Percentiles rank a stretch among this genome's conserved stretches.
Conservation (phyloP, 2,113 vertebrate genomes). For the Alethe diademata region DNA sequence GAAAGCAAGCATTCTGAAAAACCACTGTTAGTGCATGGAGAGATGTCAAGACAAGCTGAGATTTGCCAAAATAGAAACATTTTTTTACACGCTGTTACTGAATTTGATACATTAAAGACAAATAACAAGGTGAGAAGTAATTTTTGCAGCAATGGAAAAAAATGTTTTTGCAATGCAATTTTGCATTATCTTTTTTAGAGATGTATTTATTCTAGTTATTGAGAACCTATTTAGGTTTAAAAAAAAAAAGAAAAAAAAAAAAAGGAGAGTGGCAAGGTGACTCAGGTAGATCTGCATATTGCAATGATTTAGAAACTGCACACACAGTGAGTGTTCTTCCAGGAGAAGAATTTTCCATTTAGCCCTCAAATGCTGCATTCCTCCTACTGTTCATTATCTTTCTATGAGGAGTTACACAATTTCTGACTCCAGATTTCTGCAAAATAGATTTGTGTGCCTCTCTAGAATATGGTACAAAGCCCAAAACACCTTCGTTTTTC, state of each 20-base stretch:
- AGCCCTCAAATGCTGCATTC: background rate
- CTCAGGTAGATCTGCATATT: background rate
- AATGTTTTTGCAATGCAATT: background rate
- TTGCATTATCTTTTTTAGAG: background rate
- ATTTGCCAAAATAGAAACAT: background rate
- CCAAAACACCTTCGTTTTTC: background rate
- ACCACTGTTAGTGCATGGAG: background rate
- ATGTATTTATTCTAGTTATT: background rate
- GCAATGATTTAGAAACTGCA: background rate
- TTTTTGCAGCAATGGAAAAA: fast-evolving
- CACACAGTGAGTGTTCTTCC: background rate
- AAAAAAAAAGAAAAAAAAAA: no score
- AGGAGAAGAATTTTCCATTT: background rate
- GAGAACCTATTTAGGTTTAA: fast-evolving
- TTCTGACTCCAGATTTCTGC: conserved; percentile 2
- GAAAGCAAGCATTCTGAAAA: background rate
- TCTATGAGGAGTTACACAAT: background rate
- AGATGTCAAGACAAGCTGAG: background rate
- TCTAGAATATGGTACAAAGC: background rate
- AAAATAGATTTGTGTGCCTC: conserved; percentile 14
- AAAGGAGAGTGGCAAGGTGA: fast-evolving
- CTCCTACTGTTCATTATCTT: background rate
- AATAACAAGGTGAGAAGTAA: background rate
- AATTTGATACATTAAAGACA: background rate
- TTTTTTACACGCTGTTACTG: background rate